Conservation (phyloP, 1,140 invertebrate species). For the Magallana ariakensis region DNA sequence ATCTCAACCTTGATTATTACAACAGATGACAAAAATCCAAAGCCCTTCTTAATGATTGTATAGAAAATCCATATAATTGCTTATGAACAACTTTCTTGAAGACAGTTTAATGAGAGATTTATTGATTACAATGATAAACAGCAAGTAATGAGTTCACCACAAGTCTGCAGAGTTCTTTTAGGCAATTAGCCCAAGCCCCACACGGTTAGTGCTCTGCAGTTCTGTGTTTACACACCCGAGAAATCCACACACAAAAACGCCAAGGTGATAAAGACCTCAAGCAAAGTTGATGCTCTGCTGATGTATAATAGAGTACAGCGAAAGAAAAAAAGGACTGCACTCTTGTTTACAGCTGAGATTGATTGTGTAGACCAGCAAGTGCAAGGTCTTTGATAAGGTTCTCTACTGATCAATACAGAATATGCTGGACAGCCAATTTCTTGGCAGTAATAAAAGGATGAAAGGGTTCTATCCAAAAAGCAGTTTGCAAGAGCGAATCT, state of each 20-base stretch:
- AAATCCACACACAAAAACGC: background rate
- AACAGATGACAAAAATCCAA: conserved; percentile 13
- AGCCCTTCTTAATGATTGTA: conserved; percentile 13
- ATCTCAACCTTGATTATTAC: conserved; percentile 29
- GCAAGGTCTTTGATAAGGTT: background rate
- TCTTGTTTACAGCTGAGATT: background rate
- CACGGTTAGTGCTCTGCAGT: background rate
- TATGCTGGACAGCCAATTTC: conserved; percentile 21
- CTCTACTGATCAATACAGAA: conserved; percentile 21
- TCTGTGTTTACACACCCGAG: background rate
- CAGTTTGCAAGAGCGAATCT: background rate
- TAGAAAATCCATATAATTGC: conserved; percentile 35
- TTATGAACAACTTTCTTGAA: conserved; percentile 35
- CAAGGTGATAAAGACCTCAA: background rate
- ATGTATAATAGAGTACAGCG: background rate
- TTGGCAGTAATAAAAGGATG: conserved; percentile 14
- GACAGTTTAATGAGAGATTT: conserved; percentile 32
- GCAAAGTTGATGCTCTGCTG: background rate
- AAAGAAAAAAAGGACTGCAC: background rate
- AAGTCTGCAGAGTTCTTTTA: conserved; percentile 17
- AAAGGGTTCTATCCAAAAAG: conserved; percentile 40
- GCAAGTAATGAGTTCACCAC: conserved; percentile 21
- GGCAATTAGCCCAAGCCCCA: conserved; percentile 18
- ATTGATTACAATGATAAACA: conserved; percentile 30
- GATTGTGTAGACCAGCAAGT: conserved; percentile 17